These are phyloP conservation scores for Drosophila eugracilis DNA, from an alignment of 1,140 invertebrate species.

Conservation along the genomic window DNA sequence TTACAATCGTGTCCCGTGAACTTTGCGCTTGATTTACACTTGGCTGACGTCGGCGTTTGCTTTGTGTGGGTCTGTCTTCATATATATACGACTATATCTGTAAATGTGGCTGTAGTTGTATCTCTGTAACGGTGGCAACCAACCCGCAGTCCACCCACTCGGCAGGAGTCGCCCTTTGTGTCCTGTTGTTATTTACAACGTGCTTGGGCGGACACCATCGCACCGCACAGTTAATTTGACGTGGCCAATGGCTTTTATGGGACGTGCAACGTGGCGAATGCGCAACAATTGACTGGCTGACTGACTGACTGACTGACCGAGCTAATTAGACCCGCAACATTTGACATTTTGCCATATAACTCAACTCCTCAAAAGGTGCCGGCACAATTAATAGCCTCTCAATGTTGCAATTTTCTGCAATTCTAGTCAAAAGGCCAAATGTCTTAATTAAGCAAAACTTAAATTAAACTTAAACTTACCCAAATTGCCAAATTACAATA, in stretches of 20 bases:
- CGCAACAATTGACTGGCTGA: conserved; percentile 61
- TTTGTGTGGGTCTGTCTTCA: conserved; percentile 49
- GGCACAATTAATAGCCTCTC: conserved; percentile 15
- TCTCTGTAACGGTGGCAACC: conserved; percentile 14
- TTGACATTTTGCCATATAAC: conserved; percentile 40
- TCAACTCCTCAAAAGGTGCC: neutral
- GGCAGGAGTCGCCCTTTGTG: conserved; percentile 48
- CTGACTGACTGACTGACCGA: conserved; percentile 24
- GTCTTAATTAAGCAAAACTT: neutral
- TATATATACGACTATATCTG: too few relatives aligned
- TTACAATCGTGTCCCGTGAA: conserved; percentile 73
- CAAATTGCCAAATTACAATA: too few relatives aligned
- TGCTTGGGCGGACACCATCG: conserved; percentile 50
- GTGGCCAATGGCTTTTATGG: conserved; percentile 54
- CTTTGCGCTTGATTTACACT: conserved; percentile 78
- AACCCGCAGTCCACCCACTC: neutral
- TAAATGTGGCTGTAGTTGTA: neutral
- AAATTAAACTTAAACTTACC: too few relatives aligned
- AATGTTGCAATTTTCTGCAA: too few relatives aligned
- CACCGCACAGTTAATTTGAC: conserved; percentile 65
- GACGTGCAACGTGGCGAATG: conserved; percentile 45
- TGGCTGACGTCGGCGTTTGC: conserved; percentile 72
- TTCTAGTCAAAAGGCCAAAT: neutral
- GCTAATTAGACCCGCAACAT: conserved; percentile 58
- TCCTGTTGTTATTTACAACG: conserved; percentile 71